Base-by-base conservation (phyloP, 2,888 invertebrate species). In the Sicus ferrugineus region DNA sequence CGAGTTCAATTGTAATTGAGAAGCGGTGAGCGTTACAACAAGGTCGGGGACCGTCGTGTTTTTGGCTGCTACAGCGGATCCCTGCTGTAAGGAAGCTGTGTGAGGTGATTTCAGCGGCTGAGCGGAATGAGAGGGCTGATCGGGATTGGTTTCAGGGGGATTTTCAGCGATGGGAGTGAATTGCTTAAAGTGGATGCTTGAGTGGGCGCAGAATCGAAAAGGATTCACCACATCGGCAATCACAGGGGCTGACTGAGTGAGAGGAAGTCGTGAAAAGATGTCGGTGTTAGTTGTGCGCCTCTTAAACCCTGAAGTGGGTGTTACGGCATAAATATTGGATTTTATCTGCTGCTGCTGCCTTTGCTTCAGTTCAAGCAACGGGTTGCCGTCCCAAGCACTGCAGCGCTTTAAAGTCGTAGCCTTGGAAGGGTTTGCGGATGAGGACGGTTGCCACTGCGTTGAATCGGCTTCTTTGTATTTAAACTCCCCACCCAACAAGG, bases 141-240 rank as follows among this genome's bases (percentile, higher is more conserved):
- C 46, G 19, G 31, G 19, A 9, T 46, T n/a, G 4, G 72, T 52
- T 46, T 59, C 50, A n/a, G 56, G 72, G 69, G 74, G 62, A 67
- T 75, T 73, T 74, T 82, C 82, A 21, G 76, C 77, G 58, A 81
- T 81, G 50, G 81, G 75, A 52, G 77, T 76, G 73, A 81, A 80
- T 65, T 75, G 77, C 70, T 71, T 80, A 19, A 78, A 74, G 75
- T 30, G 46, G 38, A 65, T 34, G n/a, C 52, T 52, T 31, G 65
- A 34, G 34, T 28, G 66, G 38, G 54, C 46, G 14, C 75, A 73
- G 72, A 78, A 80, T 9, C 75, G 75, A 73, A 81, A 80, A 3
- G 79, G 78, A 76, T 77, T 81, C 26, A 68, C 58, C 23, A 68
- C 48, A 28, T 73, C 68, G 31, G 64, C 73, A 67, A 75, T 74